Evolutionary conservation across 2,113 vertebrate species (phyloP), one percentile per base, ranked within the genome.

Genomic region (Podarcis raffonei): DNA sequence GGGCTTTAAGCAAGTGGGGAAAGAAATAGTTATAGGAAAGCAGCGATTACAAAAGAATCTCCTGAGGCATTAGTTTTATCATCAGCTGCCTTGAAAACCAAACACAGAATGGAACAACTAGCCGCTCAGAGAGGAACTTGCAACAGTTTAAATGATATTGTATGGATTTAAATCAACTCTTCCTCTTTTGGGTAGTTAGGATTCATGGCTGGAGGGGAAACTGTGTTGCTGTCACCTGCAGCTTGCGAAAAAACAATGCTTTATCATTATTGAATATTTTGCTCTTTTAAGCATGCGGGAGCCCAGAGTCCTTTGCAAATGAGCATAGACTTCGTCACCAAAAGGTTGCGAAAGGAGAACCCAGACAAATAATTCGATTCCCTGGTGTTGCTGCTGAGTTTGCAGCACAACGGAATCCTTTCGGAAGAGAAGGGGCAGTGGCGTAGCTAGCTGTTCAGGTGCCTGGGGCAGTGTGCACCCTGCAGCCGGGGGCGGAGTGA

Each of bases 161-260:
- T 86, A 89, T 88, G 84, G 95, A 94, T 94, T 94, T 94, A 94
- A 53, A 94, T 95, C 69, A 92, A 68, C 30, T 0, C 1, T 85
- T 93, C 78, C 39, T 86, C 85, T 90, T 75, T 25, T 0, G 13
- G 59, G 2, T 81, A 65, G 23, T 82, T 82, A 89, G 81, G 85
- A 91, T 75, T 86, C 32, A 37, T 84, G 66, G 23, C 87, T 90
- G 68, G 84, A 89, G 62, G 72, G 87, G 27, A 85, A 62, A 62
- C 42, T 62, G 0, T 2, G 18, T 5, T 89, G 77, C 74, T 91
- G 35, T 69, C 84, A 53, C 27, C 87, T 16, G 1, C 5, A 0
- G 0, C 15, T 82, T 82, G 1, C 30, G 11, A 12, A 35, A 82
- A 90, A 91, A 65, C 7, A 68, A 79, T n/a, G 42, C 83, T 93